Evolutionary conservation across 2,797 vertebrate genomes (phyloP), one percentile per base, ranked within the genome.

Genomic region (Darevskia nairensis): DNA sequence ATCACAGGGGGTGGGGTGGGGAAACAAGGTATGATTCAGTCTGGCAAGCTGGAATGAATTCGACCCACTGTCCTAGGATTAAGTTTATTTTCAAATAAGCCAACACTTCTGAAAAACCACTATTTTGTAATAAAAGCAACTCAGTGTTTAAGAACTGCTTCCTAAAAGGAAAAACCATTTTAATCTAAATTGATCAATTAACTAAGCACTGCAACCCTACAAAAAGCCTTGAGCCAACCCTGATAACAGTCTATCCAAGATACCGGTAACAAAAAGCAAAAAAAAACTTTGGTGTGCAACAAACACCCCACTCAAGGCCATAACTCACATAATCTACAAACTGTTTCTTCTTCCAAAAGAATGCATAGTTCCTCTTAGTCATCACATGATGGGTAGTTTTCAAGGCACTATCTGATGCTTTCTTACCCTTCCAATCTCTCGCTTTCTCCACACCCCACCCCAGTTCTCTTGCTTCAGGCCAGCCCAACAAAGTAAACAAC

Each of bases 401-500:
- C 61, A 21, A 80, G 55, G 35, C 50, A 44, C 64, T 15, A 29
- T 19, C 10, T 25, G 10, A 64, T 76, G 76, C 32, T 81, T 29
- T 61, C 46, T 74, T 64, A 41, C 11, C 35, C 13, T 80, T 72
- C 17, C 50, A 55, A 55, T 55, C 50, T 55, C 13, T 55, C 3
- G 1, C 25, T n/a, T 19, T 32, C 68, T 11, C 68, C 29, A 13
- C 29, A 11, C 44, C 50, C 23, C n/a, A 9, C 6, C 15, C 50
- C 4, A 2, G 4, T 72, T 32, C 10, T 44, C 68, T 68, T 19
- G 66, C 81, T 84, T 39, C 85, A 76, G 35, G 21, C 85, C 86
- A 80, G 7, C 59, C 81, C 82, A 59, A 66, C 32, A 84, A 35
- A 87, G 77, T 17, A 76, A 90, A 87, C 64, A 90, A 27, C 3